A percentile compares a stretch with the other conserved stretches of the same genome.
phyloP scores from a whole-genome alignment of 1,140 invertebrate genomes.

The Luehdorfia chinensis region DNA sequence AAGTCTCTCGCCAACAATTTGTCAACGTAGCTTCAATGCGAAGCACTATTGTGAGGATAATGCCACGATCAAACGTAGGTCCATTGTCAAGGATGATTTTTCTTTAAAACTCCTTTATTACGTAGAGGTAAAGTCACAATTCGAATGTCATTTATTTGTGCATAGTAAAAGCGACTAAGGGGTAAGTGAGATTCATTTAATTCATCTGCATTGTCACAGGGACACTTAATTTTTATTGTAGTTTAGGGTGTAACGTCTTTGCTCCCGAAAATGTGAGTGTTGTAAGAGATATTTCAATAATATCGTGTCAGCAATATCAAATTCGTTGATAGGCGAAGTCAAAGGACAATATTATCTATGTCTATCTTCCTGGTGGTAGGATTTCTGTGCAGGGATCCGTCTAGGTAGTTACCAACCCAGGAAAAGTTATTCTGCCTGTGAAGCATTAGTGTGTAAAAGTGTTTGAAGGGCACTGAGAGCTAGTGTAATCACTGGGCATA shows the following conservation, averaged over 20 bases:
- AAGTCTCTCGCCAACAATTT: slow-evolving; percentile 33
- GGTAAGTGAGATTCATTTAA: slow-evolving; percentile 73
- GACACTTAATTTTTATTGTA: slow-evolving; percentile 69
- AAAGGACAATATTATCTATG: no score
- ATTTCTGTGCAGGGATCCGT: no score
- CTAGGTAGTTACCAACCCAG: no score
- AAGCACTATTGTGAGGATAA: slow-evolving; percentile 72
- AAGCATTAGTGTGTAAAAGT: no score
- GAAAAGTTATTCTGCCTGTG: no score
- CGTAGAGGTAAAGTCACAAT: slow-evolving; percentile 20
- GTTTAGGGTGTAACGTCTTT: slow-evolving; percentile 23
- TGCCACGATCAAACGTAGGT: slow-evolving; percentile 67
- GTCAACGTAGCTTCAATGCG: slow-evolving; percentile 65
- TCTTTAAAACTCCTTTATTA: slow-evolving; percentile 29
- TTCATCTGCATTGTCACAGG: slow-evolving; percentile 66
- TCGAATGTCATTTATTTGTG: slow-evolving; percentile 18
- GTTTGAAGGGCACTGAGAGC: no score
- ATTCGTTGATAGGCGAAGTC: no score
- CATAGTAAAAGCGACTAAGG: slow-evolving; percentile 54
- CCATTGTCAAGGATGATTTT: slow-evolving; percentile 43
- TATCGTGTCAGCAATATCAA: slow-evolving; percentile 6
- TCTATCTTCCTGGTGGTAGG: no score
- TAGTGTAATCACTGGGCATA: no score
- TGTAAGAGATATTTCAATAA: slow-evolving; percentile 24
- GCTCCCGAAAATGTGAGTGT: slow-evolving; percentile 20